Evolutionary conservation across 2,888 invertebrate genomes (phyloP).

Genomic region (Apotomis turbidana): DNA sequence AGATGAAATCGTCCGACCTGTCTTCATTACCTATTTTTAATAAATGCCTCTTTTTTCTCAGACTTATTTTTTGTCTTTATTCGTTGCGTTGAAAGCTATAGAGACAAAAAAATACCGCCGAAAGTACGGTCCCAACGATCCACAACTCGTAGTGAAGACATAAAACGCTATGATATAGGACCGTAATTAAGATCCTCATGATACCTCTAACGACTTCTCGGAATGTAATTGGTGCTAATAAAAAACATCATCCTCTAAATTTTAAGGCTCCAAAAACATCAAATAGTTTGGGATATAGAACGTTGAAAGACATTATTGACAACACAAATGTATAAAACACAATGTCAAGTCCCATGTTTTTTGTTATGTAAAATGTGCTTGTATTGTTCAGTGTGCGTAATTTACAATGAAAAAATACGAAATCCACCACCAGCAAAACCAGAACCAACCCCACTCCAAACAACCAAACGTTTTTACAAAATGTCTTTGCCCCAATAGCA

Average conservation of each 20-base stretch:
- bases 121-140: slow-evolving; percentile 5
- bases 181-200: slow-evolving; percentile 47
- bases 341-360: neutral
- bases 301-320: slow-evolving; percentile 29
- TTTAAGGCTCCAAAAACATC: slow-evolving; percentile 40
- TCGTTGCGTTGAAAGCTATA: neutral
- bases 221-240: slow-evolving; percentile 43
- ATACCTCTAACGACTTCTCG: slow-evolving; percentile 47
- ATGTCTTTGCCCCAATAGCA: neutral
- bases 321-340: slow-evolving; percentile 1
- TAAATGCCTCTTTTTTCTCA: neutral
- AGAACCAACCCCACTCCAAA: slow-evolving; percentile 17
- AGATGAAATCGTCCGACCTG: neutral
- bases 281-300: slow-evolving; percentile 19
- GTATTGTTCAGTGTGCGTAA: slow-evolving; percentile 15
- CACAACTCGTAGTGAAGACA: slow-evolving; percentile 16
- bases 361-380: neutral
- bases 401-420: slow-evolving; percentile 14
- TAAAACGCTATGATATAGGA: slow-evolving; percentile 51
- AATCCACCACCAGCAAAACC: slow-evolving; percentile 33
- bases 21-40: neutral
- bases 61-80: neutral
- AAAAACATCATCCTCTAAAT: slow-evolving; percentile 24
- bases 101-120: slow-evolving; percentile 19
- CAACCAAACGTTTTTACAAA: slow-evolving; percentile 15